Base-by-base conservation (phyloP, 2,888 invertebrate genomes). In the Drosophila testacea region DNA sequence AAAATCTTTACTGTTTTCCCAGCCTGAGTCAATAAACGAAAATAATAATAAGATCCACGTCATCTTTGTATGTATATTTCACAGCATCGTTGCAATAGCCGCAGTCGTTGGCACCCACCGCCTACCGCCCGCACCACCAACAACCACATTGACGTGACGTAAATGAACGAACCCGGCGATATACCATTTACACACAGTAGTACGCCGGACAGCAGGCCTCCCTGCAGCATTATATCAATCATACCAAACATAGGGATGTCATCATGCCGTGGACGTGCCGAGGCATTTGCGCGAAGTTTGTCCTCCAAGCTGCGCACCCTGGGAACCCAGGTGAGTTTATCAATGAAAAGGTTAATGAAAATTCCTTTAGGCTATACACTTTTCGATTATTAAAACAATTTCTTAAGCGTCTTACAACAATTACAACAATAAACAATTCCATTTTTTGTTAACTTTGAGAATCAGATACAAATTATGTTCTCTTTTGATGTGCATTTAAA, bases 191-290 rank as follows among this genome's bases (percentile, higher is more conserved):
- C 90, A 81, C 90, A 87, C 77, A 90, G 88, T 68, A 85, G 86
- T 75, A 91, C 91, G 56, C 82, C 82, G 81, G 89, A 88, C 67
- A 84, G 90, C 92, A 94, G 93, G 90, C 94, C 94, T 89, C 94
- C 94, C 93, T 95, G 95, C 93, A 95, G 95, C 89, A 93, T 96
- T 89, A 94, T 94, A 89, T 95, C 95, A 80, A 93, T 95, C 81
- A 93, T 96, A 93, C 95, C 96, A 90, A 86, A 88, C 71, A 81
- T 93, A 85, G 91, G 92, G 83, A 95, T 95, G 95, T 96, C 96
- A 94, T 96, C 96, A 92, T 97, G 96, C 92, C 94, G 96, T 68
- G 95, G 95, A 67, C 94, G 96, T 62, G 96, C 96, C 63, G 96
- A 96, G 91, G 96, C 96, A 66, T 96, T 97, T 92, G 96, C 96